Conservation (phyloP, 2,888 invertebrate species). For the Sesamia inferens region DNA sequence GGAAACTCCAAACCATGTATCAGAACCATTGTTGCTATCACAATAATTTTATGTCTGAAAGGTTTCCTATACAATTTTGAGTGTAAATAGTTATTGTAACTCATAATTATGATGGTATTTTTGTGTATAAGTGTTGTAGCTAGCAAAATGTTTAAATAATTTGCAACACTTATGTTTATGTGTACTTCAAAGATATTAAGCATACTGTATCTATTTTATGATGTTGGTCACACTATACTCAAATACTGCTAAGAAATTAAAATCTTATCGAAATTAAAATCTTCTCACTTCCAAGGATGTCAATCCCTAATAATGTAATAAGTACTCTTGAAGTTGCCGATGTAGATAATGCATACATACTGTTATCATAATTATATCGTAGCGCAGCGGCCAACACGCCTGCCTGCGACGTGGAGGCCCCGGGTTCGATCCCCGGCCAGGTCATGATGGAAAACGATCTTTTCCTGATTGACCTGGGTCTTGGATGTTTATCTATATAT, state of each 20-base stretch:
- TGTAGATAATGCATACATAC: neutral
- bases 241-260: neutral
- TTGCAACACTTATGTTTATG: neutral
- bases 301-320: neutral
- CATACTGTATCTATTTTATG: neutral
- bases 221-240: slow-evolving; percentile 16
- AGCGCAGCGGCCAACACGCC: too few relatives aligned
- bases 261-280: neutral
- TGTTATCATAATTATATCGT: too few relatives aligned
- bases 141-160: slow-evolving; percentile 3
- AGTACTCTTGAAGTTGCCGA: neutral
- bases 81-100: slow-evolving; percentile 28
- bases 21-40: too few relatives aligned
- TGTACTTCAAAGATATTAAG: neutral
- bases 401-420: too few relatives aligned
- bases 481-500: too few relatives aligned
- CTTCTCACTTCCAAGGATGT: neutral
- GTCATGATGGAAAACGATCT: too few relatives aligned
- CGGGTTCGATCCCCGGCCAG: too few relatives aligned
- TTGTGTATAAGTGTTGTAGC: neutral
- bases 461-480: too few relatives aligned
- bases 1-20: too few relatives aligned
- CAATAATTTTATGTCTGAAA: neutral
- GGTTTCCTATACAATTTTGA: slow-evolving; percentile 5
- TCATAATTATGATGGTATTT: slow-evolving; percentile 18